A percentile compares a stretch with the other conserved stretches of the same genome.
Conservation (phyloP, 2,797 vertebrate species). For the Peromyscus melanophrys region DNA sequence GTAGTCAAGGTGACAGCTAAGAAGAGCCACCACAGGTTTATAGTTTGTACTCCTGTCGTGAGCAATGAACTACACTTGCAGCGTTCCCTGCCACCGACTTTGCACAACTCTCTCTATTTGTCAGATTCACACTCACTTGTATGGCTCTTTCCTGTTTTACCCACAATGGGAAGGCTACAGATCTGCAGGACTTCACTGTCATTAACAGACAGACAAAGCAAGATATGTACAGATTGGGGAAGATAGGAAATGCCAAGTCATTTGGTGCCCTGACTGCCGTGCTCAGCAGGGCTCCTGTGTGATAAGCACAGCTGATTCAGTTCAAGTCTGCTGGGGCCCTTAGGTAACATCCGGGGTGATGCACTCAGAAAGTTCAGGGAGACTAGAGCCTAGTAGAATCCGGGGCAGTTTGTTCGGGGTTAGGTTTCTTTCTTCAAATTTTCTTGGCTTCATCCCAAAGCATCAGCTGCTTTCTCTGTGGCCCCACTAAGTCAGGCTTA, state of each 20-base stretch:
- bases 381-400: background rate
- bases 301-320: background rate
- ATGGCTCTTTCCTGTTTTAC: background rate
- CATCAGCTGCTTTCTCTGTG: background rate
- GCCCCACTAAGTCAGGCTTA: background rate
- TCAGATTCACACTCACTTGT: background rate
- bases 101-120: background rate
- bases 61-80: too few relatives aligned
- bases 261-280: background rate
- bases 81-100: background rate
- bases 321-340: background rate
- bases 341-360: background rate
- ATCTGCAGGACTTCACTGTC: too few relatives aligned
- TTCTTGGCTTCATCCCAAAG: background rate
- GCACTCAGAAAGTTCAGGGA: background rate
- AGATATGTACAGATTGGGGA: background rate
- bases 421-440: constrained; percentile 15
- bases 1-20: background rate
- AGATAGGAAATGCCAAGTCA: background rate
- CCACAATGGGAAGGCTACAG: background rate
- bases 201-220: background rate
- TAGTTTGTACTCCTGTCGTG: background rate
- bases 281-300: background rate
- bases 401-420: background rate
- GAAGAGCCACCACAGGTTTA: background rate